Evolutionary conservation across 2,113 vertebrate species (phyloP), one percentile per base, ranked within the genome.

Genomic region (Phrynosoma blainvillii): DNA sequence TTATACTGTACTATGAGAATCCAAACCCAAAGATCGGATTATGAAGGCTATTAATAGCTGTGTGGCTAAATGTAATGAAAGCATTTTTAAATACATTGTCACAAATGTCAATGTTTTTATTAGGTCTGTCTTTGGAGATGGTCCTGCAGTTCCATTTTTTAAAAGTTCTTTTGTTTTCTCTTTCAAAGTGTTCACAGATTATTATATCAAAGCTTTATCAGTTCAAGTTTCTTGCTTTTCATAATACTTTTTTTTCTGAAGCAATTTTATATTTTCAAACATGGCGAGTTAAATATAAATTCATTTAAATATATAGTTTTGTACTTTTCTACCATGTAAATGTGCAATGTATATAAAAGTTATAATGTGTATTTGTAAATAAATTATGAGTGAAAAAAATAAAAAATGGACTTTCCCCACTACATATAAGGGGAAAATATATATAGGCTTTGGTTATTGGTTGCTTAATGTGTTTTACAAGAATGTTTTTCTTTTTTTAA

Each of bases 251-350:
- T 97, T 96, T 97, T 97, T 97, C 98, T 96, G 97, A 97, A 96
- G 96, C 93, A 96, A 97, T 97, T 97, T 97, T 97, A 96, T 98
- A 97, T 97, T 97, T 98, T 98, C 96, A 97, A 98, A 98, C 97
- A 98, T 98, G 98, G 97, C 96, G 97, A 98, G 97, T 98, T 98
- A 98, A 98, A 98, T 98, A 98, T 98, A 98, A 98, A 98, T 98
- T 98, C 98, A 98, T 98, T 99, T 98, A 99, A 98, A 99, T 99
- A 99, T 99, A 99, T 99, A 99, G 99, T 99, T 99, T 99, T 99
- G 98, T 99, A 99, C 98, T 99, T 98, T 99, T 99, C 98, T 99
- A 99, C 97, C 96, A 97, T 99, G 99, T 99, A 99, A 99, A 99
- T 99, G 98, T 99, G 98, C 98, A 98, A 98, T 99, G 98, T 99